A percentile compares a stretch with the other conserved stretches of the same genome.
phyloP scores from a whole-genome alignment of 2,888 invertebrate genomes.

The Selenia dentaria region DNA sequence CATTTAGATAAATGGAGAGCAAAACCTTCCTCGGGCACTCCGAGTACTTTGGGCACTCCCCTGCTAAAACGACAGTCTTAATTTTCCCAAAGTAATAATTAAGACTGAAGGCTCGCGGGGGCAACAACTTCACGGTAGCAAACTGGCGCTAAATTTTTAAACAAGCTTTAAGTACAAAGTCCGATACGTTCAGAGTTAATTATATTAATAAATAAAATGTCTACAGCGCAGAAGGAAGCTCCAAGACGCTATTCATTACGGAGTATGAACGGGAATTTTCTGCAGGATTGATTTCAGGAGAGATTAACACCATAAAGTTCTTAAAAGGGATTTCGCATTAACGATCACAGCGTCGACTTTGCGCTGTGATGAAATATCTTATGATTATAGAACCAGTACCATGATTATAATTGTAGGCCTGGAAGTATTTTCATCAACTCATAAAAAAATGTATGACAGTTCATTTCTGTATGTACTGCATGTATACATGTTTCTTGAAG shows the following conservation, averaged over 20 bases:
- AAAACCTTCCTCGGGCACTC: slow-evolving; percentile 62
- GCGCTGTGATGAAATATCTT: not conserved
- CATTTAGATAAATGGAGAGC: slow-evolving; percentile 81
- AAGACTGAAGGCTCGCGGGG: slow-evolving; percentile 80
- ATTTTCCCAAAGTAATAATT: slow-evolving; percentile 85
- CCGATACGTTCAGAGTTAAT: slow-evolving; percentile 77
- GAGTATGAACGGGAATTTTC: slow-evolving; percentile 17
- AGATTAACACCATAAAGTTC: slow-evolving; percentile 7
- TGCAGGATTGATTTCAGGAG: slow-evolving; percentile 13
- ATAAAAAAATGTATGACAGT: no score
- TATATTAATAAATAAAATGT: slow-evolving; percentile 73
- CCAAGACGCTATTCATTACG: slow-evolving; percentile 36
- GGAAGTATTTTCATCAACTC: no score
- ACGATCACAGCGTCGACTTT: not conserved
- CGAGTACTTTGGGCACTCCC: slow-evolving; percentile 42
- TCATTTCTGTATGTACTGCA: no score
- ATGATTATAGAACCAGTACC: not conserved
- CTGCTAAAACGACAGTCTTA: slow-evolving; percentile 82
- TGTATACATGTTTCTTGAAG: no score
- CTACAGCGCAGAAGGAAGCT: slow-evolving; percentile 40
- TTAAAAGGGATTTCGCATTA: slow-evolving; percentile 1
- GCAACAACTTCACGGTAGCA: slow-evolving; percentile 61
- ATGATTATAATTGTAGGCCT: not conserved
- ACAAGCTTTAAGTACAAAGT: slow-evolving; percentile 79
- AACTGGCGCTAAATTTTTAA: slow-evolving; percentile 79